These are phyloP conservation scores for Drosophila fulvimacula DNA, from an alignment of 2,888 invertebrate genomes.

Conservation along the genomic window DNA sequence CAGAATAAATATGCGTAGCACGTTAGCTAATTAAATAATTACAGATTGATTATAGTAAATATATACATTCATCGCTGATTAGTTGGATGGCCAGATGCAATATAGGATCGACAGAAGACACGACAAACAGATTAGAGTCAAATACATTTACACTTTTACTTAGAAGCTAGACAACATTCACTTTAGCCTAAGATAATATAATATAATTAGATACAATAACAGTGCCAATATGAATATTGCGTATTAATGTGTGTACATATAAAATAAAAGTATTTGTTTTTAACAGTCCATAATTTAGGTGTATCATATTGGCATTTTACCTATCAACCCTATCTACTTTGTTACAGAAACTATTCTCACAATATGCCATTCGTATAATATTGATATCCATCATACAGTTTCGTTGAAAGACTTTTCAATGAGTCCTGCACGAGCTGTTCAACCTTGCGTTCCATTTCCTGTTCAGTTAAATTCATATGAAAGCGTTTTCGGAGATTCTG, in stretches of 20 bases:
- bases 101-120: slow-evolving; percentile 40
- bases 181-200: slow-evolving; percentile 50
- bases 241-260: neutral
- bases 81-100: slow-evolving; percentile 48
- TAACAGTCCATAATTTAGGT: slow-evolving; percentile 63
- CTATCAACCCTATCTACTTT: neutral
- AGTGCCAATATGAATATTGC: slow-evolving; percentile 63
- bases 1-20: neutral
- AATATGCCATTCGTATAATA: slow-evolving; percentile 98
- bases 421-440: slow-evolving; percentile 97
- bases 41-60: slow-evolving; percentile 30
- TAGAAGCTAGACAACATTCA: slow-evolving; percentile 75
- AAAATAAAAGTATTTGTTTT: slow-evolving; percentile 32
- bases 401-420: slow-evolving; percentile 97
- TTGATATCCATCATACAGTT: slow-evolving; percentile 99
- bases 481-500: slow-evolving; percentile 96
- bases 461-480: slow-evolving; percentile 96
- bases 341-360: slow-evolving; percentile 78
- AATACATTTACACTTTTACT: slow-evolving; percentile 58
- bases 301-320: slow-evolving; percentile 53
- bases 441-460: slow-evolving; percentile 95
- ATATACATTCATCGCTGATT: slow-evolving; percentile 48
- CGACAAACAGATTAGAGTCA: slow-evolving; percentile 50
- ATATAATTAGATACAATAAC: slow-evolving; percentile 45
- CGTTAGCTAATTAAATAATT: neutral